A percentile compares a stretch with the other conserved stretches of the same genome.
Evolutionary conservation across 2,888 invertebrate species (phyloP).

Genomic region (Arctia plantaginis): DNA sequence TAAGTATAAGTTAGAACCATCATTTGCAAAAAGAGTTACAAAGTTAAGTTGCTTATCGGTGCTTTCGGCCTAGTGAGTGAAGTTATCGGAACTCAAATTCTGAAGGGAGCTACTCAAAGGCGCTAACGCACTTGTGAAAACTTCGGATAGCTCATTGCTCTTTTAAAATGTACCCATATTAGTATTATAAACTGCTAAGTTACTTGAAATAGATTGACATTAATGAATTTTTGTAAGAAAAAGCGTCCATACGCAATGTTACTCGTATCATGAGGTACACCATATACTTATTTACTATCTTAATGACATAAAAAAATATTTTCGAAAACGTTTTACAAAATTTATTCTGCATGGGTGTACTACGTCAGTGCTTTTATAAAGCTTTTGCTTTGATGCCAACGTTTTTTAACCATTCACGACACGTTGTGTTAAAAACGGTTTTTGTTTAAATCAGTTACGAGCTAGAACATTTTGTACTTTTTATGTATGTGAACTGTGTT

Average conservation of each 20-base stretch:
- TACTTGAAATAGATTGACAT: not conserved
- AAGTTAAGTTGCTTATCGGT: too few species aligned
- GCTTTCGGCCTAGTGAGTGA: too few species aligned
- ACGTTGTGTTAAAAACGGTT: slow-evolving; percentile 41
- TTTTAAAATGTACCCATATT: not conserved
- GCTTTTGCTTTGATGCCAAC: slow-evolving; percentile 40
- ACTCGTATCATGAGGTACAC: not conserved
- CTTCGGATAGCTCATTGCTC: not conserved
- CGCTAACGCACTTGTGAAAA: not conserved
- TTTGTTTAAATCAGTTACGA: slow-evolving; percentile 39
- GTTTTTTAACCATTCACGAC: slow-evolving; percentile 35
- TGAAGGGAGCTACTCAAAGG: too few species aligned
- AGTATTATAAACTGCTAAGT: too few species aligned
- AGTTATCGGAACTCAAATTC: too few species aligned
- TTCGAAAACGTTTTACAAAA: slow-evolving; percentile 6
- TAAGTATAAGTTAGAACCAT: too few species aligned
- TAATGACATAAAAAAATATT: slow-evolving; percentile 16
- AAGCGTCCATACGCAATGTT: too few species aligned
- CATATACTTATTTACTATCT: slow-evolving; percentile 30
- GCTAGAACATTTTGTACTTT: slow-evolving; percentile 8
- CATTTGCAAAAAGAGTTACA: too few species aligned
- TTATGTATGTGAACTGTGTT: slow-evolving; percentile 2
- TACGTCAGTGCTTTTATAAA: slow-evolving; percentile 35
- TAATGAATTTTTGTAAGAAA: not conserved
- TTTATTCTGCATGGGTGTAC: slow-evolving; percentile 22